phyloP scores from a whole-genome alignment of 2,888 invertebrate genomes.

The Dicranocentrus wangi region DNA sequence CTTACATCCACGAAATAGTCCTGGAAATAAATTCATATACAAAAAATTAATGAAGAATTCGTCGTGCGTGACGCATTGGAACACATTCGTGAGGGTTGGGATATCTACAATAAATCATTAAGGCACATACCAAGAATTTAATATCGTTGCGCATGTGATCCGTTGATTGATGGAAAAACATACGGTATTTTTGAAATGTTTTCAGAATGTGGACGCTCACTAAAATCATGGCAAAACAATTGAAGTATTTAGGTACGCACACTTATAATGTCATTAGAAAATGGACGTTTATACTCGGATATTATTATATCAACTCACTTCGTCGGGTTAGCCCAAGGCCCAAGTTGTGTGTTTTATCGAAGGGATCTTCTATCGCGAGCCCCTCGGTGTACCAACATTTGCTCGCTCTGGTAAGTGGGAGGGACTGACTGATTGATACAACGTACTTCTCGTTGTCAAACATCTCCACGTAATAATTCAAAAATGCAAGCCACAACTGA shows the following conservation, averaged over 20 bases:
- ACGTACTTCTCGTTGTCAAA: constrained; percentile 77
- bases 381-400: constrained; percentile 78
- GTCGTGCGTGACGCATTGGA: too few relatives aligned
- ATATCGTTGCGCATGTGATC: constrained; percentile 43
- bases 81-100: too few relatives aligned
- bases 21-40: constrained; percentile 47
- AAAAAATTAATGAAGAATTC: too few relatives aligned
- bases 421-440: constrained; percentile 76
- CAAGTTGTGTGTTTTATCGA: constrained; percentile 78
- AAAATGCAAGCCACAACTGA: constrained; percentile 77
- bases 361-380: constrained; percentile 80
- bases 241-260: background rate
- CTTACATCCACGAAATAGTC: constrained; percentile 74
- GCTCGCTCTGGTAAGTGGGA: constrained; percentile 76
- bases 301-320: too few relatives aligned
- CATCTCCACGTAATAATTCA: constrained; percentile 78
- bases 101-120: too few relatives aligned
- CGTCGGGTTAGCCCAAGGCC: constrained; percentile 77
- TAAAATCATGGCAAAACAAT: constrained; percentile 51
- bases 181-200: constrained; percentile 64
- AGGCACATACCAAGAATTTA: too few relatives aligned
- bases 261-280: too few relatives aligned
- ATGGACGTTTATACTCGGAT: too few relatives aligned
- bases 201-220: constrained; percentile 71
- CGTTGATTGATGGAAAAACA: constrained; percentile 62